Base-by-base conservation (phyloP, 2,797 vertebrate genomes). In the Amphiprion clarkii region DNA sequence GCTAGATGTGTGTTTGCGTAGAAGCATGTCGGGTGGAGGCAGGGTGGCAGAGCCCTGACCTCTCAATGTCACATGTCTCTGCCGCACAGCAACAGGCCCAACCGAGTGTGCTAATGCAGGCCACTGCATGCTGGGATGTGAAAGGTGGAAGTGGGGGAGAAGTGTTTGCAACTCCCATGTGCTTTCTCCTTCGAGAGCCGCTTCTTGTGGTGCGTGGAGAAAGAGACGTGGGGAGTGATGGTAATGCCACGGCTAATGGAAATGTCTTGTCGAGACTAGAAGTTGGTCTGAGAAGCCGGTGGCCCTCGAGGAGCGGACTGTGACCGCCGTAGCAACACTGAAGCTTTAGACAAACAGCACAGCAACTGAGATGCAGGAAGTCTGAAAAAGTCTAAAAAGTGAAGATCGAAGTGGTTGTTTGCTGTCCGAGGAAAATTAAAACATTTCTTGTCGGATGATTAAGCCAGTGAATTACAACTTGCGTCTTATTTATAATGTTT, bases 211-310 rank as follows among this genome's bases (percentile, higher is more conserved):
- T 78, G 85, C 65, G 64, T 25, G 7, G 71, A 63, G 75, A 71
- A 70, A 71, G 65, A 51, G 31, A 31, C 66, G 53, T 51, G 63
- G 70, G 33, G 42, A 75, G 74, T 57, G 79, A 79, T 79, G 79
- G 78, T 82, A 84, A 88, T 83, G 85, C 63, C 71, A 70, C 5
- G 36, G 87, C 91, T 95, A 94, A 95, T 94, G 95, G 94, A 94
- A 93, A 95, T 94, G 59, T 94, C 94, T 91, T 95, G 94, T 95
- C 46, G 58, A 74, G 69, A 80, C 73, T 78, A 36, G 1, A 67
- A 57, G 73, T 81, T 82, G 83, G 83, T 76, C 74, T 64, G 71
- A 79, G 79, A 71, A 79, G 67, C 75, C 52, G 59, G 58, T 14
- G 61, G 62, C 60, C 76, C 73, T 53, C 29, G 52, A 78, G 81